Evolutionary conservation across 2,888 invertebrate genomes (phyloP).

Genomic region (Andrena fulva): DNA sequence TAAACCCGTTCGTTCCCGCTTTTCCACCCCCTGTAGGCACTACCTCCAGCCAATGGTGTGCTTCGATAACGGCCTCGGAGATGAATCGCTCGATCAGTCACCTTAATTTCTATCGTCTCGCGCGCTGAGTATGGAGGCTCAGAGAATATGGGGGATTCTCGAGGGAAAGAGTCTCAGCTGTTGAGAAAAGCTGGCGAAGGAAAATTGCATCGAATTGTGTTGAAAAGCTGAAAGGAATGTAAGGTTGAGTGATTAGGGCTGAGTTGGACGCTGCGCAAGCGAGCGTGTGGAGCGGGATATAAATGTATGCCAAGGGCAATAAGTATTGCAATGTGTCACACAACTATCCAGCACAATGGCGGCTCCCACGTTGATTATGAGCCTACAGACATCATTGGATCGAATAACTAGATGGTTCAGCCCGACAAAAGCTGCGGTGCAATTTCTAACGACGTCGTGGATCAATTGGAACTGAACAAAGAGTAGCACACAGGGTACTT

Average conservation of each 20-base stretch:
- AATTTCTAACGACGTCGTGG: slow-evolving; percentile 29
- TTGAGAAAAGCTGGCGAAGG: too few relatives aligned
- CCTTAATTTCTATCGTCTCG: slow-evolving; percentile 13
- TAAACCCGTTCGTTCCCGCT: neutral
- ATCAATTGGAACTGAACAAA: slow-evolving; percentile 34
- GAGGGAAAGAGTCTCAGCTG: neutral
- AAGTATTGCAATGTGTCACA: slow-evolving; percentile 39
- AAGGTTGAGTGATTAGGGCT: neutral
- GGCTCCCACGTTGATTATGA: slow-evolving; percentile 42
- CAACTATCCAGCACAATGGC: slow-evolving; percentile 26
- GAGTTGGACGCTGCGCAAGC: neutral
- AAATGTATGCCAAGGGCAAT: slow-evolving; percentile 53
- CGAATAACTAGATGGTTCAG: slow-evolving; percentile 37
- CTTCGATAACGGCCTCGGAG: slow-evolving; percentile 12
- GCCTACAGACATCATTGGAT: slow-evolving; percentile 33
- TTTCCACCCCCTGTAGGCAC: neutral
- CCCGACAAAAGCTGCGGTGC: slow-evolving; percentile 5
- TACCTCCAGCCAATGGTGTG: neutral
- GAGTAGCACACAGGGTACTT: slow-evolving; percentile 3
- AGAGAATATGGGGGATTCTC: neutral
- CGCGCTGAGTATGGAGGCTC: slow-evolving; percentile 15
- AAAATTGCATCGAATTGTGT: too few relatives aligned
- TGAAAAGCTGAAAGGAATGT: too few relatives aligned
- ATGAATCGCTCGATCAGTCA: slow-evolving; percentile 18
- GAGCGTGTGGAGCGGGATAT: neutral